Evolutionary conservation across 2,797 vertebrate genomes (phyloP).

Genomic region (Micromesistius poutassou): DNA sequence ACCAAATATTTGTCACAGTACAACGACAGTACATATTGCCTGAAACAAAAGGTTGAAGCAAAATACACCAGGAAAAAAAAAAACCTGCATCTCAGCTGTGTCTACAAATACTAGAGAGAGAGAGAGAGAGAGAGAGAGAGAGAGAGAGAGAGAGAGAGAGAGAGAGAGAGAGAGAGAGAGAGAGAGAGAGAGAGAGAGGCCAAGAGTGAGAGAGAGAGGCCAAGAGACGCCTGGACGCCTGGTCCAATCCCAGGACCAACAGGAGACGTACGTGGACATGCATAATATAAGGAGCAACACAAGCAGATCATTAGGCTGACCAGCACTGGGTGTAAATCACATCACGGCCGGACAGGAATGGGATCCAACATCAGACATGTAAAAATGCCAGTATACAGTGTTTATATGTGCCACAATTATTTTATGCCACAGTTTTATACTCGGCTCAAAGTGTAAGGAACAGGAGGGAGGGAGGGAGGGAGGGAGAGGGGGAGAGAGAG

Average conservation of each 20-base stretch:
- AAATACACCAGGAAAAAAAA: background rate
- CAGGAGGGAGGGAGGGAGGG: conserved; percentile 49
- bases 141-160: too few relatives aligned
- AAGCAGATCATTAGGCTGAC: conserved; percentile 43
- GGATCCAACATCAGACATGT: conserved; percentile 38
- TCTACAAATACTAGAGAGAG: background rate
- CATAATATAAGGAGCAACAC: conserved; percentile 42
- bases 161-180: too few relatives aligned
- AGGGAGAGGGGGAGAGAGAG: conserved; percentile 48
- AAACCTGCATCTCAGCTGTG: background rate
- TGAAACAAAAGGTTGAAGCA: background rate
- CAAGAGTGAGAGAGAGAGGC: background rate
- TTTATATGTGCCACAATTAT: conserved; percentile 49
- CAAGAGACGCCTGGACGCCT: background rate
- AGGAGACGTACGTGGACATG: conserved; percentile 9
- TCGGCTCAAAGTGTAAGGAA: conserved; percentile 38
- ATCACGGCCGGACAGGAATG: conserved; percentile 53
- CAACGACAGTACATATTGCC: background rate
- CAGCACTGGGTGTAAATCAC: conserved; percentile 49
- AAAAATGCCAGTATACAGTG: conserved; percentile 38
- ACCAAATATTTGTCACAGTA: background rate
- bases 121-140: too few relatives aligned
- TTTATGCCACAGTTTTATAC: conserved; percentile 58
- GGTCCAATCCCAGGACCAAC: conserved; percentile 37
- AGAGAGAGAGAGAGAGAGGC: background rate